Conservation (phyloP, 1,140 invertebrate genomes). For the Elymnias hypermnestra region DNA sequence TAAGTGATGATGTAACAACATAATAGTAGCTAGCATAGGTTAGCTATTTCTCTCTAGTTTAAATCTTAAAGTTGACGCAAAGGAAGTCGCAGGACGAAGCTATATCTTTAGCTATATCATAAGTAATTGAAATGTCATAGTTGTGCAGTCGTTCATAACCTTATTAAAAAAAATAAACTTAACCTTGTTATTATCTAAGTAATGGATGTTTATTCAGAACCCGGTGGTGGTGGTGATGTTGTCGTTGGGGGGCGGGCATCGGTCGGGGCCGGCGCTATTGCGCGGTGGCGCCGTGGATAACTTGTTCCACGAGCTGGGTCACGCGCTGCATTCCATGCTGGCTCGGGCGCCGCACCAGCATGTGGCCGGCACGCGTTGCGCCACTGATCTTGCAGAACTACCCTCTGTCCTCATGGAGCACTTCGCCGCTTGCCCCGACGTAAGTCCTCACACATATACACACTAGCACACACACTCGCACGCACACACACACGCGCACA, state of each 20-base stretch:
- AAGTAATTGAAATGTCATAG: no score
- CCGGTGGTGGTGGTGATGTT: slow-evolving; percentile 97
- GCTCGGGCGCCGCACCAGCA: slow-evolving; percentile 97
- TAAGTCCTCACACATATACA: no score
- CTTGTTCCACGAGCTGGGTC: slow-evolving; percentile 99
- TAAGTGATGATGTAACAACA: no score
- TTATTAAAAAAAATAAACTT: no score
- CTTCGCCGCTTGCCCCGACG: slow-evolving; percentile 93
- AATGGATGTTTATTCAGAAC: slow-evolving; percentile 75
- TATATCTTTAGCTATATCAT: no score
- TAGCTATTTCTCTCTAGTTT: no score
- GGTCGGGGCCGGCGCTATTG: slow-evolving; percentile 87
- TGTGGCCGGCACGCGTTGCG: slow-evolving; percentile 96
- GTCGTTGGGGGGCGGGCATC: slow-evolving; percentile 86
- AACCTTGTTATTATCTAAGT: neutral
- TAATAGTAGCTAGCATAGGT: no score
- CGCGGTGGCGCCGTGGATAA: slow-evolving; percentile 93
- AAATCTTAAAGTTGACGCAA: no score
- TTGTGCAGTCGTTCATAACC: no score
- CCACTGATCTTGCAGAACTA: slow-evolving; percentile 98
- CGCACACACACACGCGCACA: no score
- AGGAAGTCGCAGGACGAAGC: no score
- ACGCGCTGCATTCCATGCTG: slow-evolving; percentile 99
- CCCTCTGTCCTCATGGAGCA: slow-evolving; percentile 99
- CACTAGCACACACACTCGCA: no score